Evolutionary conservation across 2,797 vertebrate species (phyloP), one percentile per base, ranked within the genome.

Genomic region (Acrossocheilus wenchowensis): DNA sequence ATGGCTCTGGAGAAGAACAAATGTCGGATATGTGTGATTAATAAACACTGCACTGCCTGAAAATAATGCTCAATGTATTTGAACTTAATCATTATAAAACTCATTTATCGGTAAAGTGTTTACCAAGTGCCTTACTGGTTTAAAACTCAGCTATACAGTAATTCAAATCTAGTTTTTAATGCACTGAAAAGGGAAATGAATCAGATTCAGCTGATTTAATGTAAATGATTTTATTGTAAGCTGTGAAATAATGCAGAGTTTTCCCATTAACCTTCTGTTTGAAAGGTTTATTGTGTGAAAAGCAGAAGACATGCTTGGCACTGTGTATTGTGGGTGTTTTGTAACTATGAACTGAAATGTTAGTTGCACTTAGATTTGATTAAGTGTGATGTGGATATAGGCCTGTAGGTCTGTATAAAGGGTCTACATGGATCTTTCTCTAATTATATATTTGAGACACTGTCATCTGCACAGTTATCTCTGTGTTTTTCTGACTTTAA

Each of bases 111-210:
- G 64, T 3, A 34, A 34, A 30, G 64, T 66, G 60, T 21, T 60
- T 17, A 79, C 12, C 36, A 62, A 80, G n/a, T 45, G 41, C 41
- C 78, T 80, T 80, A 64, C 8, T 80, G n/a, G 4, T 62, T 17
- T 43, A 19, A 19, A 64, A 45, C 41, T n/a, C 12, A 21, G 0
- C n/a, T 45, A 11, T 26, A 15, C 26, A 6, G n/a, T 30, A 11
- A 45, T 11, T 21, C 4, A 11, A 15, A 34, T 80, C n/a, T 66
- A 45, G 8, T 43, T 80, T 30, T 80, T 45, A 73, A 45, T 6
- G 21, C 11, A 43, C 41, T 23, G 19, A 26, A 72, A 74, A 83
- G 30, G 30, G 81, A 82, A 12, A 43, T 3, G 0, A 57, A 34
- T 57, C 15, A 15, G 3, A 30, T 60, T 73, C 6, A 15, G 2